Base-by-base conservation (phyloP, 2,797 vertebrate species). In the Acanthurus tractus region DNA sequence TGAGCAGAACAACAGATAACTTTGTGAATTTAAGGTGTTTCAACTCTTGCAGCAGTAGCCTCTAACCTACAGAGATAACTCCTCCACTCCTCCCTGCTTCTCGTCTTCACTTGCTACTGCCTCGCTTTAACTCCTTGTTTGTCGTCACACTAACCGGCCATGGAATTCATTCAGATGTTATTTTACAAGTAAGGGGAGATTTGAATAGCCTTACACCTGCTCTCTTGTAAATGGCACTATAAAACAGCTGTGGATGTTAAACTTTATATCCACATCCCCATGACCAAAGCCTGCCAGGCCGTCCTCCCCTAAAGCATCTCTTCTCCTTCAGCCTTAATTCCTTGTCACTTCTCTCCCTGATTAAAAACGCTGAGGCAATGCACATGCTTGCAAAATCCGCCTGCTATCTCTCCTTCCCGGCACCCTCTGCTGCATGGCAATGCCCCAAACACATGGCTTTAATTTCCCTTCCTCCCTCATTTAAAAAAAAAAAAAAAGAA, bases 121-220 rank as follows among this genome's bases (percentile, higher is more conserved):
- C 25, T 29, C 25, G 85, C 70, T 69, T 70, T 56, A 72, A 25
- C 70, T 79, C 73, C 85, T 78, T 78, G 53, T 78, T 80, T 84
- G 75, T 72, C 45, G 7, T 88, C 76, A 74, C 76, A 49, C 69
- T 38, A 14, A 22, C 70, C 11, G 65, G 63, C 82, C 80, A 71
- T 44, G 50, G 76, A 71, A 53, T 63, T 84, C 70, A 83, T 85
- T 85, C 69, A 86, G 74, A 83, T 82, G 85, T 63, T 74, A 92
- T 88, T 93, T 90, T 81, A 88, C 77, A 55, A 66, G 82, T 84
- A 75, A 86, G 74, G 63, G 57, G 74, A 90, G 87, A 87, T 87
- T 91, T 86, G 86, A 88, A 91, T 87, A 77, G 84, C 49, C 85
- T 81, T 86, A 88, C 94, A 96, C 94, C 94, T 95, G 95, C 91